Percentiles rank a stretch among this genome's conserved stretches.
Evolutionary conservation across 2,888 invertebrate genomes (phyloP).

Genomic region (Junonia oenone): DNA sequence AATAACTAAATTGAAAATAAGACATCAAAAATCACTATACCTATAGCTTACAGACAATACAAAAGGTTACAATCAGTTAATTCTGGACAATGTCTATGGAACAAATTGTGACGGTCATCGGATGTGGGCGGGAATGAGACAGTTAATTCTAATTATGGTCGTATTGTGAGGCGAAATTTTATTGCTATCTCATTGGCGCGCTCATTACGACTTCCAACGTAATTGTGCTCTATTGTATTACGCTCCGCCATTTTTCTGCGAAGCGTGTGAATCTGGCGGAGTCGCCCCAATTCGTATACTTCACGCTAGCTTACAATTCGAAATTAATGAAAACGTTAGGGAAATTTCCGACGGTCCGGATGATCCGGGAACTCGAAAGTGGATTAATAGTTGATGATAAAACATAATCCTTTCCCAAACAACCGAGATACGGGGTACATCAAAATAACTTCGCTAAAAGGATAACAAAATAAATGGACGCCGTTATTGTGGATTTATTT

Average conservation of each 20-base stretch:
- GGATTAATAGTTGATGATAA: constrained; percentile 27
- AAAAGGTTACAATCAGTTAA: constrained; percentile 8
- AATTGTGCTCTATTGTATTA: constrained; percentile 70
- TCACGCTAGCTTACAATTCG: constrained; percentile 38
- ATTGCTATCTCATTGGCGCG: constrained; percentile 74
- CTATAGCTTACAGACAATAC: constrained; percentile 2
- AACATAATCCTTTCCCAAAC: constrained; percentile 45
- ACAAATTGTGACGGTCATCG: constrained; percentile 55
- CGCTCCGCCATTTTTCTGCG: constrained; percentile 56
- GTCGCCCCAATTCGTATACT: constrained; percentile 51
- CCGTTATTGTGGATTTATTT: constrained; percentile 69
- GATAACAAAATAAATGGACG: constrained; percentile 41
- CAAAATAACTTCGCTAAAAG: constrained; percentile 53
- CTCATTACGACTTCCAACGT: constrained; percentile 61
- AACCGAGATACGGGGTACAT: constrained; percentile 25
- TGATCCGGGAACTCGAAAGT: constrained; percentile 20
- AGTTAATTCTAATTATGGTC: constrained; percentile 76
- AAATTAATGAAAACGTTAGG: constrained; percentile 21
- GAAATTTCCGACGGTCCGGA: constrained; percentile 33
- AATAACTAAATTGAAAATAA: no score
- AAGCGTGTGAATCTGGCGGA: constrained; percentile 66
- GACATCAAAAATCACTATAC: background rate
- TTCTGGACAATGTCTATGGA: constrained; percentile 51
- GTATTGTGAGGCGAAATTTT: constrained; percentile 74
- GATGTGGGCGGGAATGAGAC: constrained; percentile 72